A percentile compares a stretch with the other conserved stretches of the same genome.
Evolutionary conservation across 2,797 vertebrate genomes (phyloP).

Genomic region (Cossypha heuglini): DNA sequence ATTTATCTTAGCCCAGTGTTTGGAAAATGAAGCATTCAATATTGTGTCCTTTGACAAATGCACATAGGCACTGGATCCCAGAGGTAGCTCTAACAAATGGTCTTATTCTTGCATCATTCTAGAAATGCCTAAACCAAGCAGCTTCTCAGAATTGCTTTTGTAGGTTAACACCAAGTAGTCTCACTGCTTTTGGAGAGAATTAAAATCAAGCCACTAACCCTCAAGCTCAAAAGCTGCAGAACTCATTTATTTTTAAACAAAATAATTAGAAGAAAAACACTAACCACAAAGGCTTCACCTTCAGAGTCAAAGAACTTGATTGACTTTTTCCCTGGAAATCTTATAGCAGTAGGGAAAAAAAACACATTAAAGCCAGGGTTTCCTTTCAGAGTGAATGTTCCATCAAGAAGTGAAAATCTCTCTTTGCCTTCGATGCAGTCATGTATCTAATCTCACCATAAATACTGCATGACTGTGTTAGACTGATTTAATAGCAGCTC

Average conservation of each 20-base stretch:
- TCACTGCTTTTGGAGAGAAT: background rate
- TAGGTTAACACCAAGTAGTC: background rate
- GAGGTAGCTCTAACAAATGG: slow-evolving; percentile 73
- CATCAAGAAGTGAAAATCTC: background rate
- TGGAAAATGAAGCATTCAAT: slow-evolving; percentile 73
- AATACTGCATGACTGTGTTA: slow-evolving; percentile 8
- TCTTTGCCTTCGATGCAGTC: background rate
- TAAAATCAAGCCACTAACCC: background rate
- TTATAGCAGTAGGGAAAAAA: background rate
- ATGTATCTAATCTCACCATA: slow-evolving; percentile 14
- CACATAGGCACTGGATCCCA: slow-evolving; percentile 67
- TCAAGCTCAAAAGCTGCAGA: slow-evolving; percentile 22
- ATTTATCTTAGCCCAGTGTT: slow-evolving; percentile 73
- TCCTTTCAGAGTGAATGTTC: background rate
- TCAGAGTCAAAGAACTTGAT: background rate
- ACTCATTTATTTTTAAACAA: slow-evolving; percentile 33
- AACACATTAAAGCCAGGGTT: background rate
- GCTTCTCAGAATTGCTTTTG: slow-evolving; percentile 23
- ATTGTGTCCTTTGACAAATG: slow-evolving; percentile 68
- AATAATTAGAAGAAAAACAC: slow-evolving; percentile 34
- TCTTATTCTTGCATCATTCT: slow-evolving; percentile 51
- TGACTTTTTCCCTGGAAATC: slow-evolving; percentile 35
- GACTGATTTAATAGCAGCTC: slow-evolving; percentile 29
- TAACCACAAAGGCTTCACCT: slow-evolving; percentile 10
- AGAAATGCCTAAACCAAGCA: slow-evolving; percentile 29